These are phyloP conservation scores for Seladonia tumulorum DNA, from an alignment of 2,888 invertebrate genomes.

Conservation along the genomic window DNA sequence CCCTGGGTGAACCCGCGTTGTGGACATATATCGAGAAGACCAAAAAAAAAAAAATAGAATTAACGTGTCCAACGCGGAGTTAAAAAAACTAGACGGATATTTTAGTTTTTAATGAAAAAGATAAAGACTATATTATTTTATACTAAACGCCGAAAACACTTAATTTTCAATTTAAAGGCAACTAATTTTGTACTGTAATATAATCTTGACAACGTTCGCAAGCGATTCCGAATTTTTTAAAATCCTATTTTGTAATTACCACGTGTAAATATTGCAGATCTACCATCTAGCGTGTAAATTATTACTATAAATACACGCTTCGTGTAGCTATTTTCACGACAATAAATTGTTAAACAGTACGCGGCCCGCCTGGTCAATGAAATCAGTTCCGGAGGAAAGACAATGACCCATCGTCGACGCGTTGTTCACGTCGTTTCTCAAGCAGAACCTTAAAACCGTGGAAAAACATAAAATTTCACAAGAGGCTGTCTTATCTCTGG, in stretches of 20 bases:
- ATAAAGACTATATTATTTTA: not conserved
- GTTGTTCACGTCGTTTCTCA: constrained; percentile 20
- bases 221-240: not conserved
- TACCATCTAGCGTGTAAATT: not conserved
- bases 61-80: no score
- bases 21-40: no score
- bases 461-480: constrained; percentile 41
- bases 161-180: not conserved
- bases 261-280: constrained; percentile 18
- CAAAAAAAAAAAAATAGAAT: no score
- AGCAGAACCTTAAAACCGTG: constrained; percentile 24
- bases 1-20: no score
- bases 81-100: no score
- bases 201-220: not conserved
- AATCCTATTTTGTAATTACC: not conserved
- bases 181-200: not conserved
- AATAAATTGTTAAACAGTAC: not conserved
- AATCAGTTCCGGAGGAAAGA: constrained; percentile 38
- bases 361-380: not conserved
- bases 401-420: constrained; percentile 36
- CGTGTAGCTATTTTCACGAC: constrained; percentile 4
- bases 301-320: not conserved
- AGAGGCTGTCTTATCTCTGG: constrained; percentile 36
- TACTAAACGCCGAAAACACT: not conserved
- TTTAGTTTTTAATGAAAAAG: not conserved